Evolutionary conservation across 2,113 vertebrate genomes (phyloP), one percentile per base, ranked within the genome.

Genomic region (Stercorarius parasiticus): DNA sequence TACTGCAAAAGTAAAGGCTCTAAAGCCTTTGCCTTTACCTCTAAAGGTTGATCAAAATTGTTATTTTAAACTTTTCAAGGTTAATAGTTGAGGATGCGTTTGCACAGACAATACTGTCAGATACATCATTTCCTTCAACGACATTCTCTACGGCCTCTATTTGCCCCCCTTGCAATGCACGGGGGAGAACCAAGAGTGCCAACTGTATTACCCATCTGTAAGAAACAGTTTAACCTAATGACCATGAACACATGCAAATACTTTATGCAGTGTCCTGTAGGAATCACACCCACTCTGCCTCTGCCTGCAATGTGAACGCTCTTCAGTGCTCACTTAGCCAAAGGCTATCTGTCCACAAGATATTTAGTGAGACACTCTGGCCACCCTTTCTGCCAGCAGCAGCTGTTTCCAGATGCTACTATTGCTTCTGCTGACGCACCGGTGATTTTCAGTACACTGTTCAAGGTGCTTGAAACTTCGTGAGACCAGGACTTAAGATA

Each of bases 371-470:
- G 40, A 43, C 3, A 61, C 29, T 2, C 4, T 16, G 15, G 15
- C 14, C 15, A 64, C 20, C 23, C 0, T 0, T 30, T 71, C 20
- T 76, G 26, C 43, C 42, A 52, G 38, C 20, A 87, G 21, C 32
- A 86, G 20, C 9, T 73, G 64, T 79, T 72, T 77, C 42, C 38
- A 88, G 20, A n/a, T 85, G 23, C 34, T 70, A 21, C 15, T 62
- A 5, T 34, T 56, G 11, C n/a, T 64, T 86, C 36, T 77, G 9
- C 38, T 76, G 69, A 84, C 61, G 22, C 13, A 47, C 22, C 19
- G 12, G 15, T 87, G 25, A 19, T 52, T 85, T 85, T 88, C 78
- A 61, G 21, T 36, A 64, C 9, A 1, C 30, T 40, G 16, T 26
- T 91, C 71, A 47, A 88, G 21, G 30, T 15, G 6, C 36, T 65